Base-by-base conservation (phyloP, 2,113 vertebrate species). In the Dromas ardeola region DNA sequence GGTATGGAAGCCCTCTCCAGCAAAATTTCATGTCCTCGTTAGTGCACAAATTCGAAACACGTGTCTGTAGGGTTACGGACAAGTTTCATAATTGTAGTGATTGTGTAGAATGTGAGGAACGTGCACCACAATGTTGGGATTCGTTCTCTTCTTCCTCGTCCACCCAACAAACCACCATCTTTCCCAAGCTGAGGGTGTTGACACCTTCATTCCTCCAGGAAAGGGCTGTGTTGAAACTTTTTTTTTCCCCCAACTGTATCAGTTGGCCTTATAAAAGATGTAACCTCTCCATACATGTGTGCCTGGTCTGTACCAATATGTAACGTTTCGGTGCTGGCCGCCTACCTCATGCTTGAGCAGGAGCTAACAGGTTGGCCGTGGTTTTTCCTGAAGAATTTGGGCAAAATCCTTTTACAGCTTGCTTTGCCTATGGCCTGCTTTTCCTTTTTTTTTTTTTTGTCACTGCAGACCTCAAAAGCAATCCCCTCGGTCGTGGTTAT, bases 251-350 rank as follows among this genome's bases (percentile, higher is more conserved):
- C 27, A 59, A 0, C 14, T 63, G 0, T 53, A 34, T 69, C 36
- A 72, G 23, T 34, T 70, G 26, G 15, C 21, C 16, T 40, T 61
- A 30, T 25, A 29, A 72, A 90, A 29, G 34, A 27, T 5, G 9
- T 30, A 20, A 71, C 25, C 13, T 32, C 20, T 58, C 23, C 7
- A 3, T 27, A 22, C 0, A 1, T 12, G 8, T 18, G 13, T 36
- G 45, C 13, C 20, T n/a, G 38, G 7, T 63, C 6, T 15, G 0
- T 26, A 43, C 43, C 2, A 1, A 38, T 6, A 56, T 0, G 0
- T 22, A 52, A 23, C 6, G 40, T 67, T 74, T 50, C 62, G 61
- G 47, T 2, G 0, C 17, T 38, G 38, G 10, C 19, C 27, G 27
- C 36, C 36, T 71, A 20, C 22, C 29, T 49, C 4, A 1, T 49